Evolutionary conservation across 1,140 invertebrate genomes (phyloP).

Genomic region (fruit fly (Drosophila melanogaster)): DNA sequence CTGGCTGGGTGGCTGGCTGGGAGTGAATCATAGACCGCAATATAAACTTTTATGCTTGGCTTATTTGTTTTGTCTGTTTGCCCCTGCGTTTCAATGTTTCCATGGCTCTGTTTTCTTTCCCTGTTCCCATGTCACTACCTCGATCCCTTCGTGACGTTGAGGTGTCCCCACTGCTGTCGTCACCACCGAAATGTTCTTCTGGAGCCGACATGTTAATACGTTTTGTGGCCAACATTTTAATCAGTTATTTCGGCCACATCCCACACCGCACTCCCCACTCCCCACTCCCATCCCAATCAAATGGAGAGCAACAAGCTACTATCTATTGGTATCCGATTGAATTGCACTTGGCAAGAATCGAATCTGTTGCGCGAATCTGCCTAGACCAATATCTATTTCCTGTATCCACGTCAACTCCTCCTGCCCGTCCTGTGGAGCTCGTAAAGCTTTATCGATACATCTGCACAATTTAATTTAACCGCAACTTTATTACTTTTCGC

Average conservation of each 20-base stretch:
- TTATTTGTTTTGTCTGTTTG: conserved; percentile 82
- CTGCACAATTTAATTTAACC: conserved; percentile 81
- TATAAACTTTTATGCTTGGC: conserved; percentile 82
- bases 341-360: conserved; percentile 6
- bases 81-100: conserved; percentile 26
- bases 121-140: no score
- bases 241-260: conserved; percentile 47
- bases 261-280: neutral
- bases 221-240: conserved; percentile 75
- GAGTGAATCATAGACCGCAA: conserved; percentile 81
- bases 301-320: neutral
- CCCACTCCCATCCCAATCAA: neutral
- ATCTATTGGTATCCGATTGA: neutral
- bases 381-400: conserved; percentile 1
- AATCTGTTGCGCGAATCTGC: neutral
- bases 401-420: neutral
- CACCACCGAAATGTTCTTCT: conserved; percentile 49
- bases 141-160: neutral
- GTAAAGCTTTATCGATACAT: conserved; percentile 76
- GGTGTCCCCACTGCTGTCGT: neutral
- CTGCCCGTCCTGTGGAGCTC: conserved; percentile 2
- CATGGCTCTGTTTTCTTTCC: conserved; percentile 19
- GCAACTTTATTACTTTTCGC: conserved; percentile 78
- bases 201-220: conserved; percentile 76
- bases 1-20: neutral